Conservation (phyloP, 2,113 vertebrate genomes). For the Pteropus alecto region DNA sequence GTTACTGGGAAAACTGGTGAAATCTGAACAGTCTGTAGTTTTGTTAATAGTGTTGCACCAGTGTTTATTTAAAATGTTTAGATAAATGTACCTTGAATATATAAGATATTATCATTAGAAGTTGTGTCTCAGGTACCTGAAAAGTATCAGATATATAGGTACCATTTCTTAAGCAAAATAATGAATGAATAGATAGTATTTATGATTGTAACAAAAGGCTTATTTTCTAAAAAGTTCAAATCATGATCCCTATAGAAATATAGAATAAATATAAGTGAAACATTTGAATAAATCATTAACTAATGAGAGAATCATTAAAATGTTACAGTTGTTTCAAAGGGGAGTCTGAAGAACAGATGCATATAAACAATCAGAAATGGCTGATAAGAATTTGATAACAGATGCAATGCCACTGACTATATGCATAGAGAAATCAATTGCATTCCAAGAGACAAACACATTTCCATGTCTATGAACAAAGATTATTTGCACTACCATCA, state of each 20-base stretch:
- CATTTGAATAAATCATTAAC: not conserved
- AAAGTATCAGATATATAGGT: not conserved
- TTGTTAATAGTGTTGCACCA: not conserved
- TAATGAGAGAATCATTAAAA: not conserved
- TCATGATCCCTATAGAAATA: not conserved
- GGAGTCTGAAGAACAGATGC: not conserved
- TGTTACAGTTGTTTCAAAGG: not conserved
- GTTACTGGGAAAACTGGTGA: not conserved
- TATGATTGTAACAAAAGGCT: not conserved
- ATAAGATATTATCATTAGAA: constrained; percentile 5
- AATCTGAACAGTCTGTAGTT: not conserved
- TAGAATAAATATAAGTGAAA: not conserved
- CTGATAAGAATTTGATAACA: not conserved
- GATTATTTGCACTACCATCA: not conserved
- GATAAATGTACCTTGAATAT: not conserved
- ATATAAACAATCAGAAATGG: not conserved
- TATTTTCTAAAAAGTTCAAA: not conserved
- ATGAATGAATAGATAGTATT: not conserved
- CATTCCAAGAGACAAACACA: not conserved
- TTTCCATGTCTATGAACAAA: not conserved
- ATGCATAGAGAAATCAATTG: not conserved
- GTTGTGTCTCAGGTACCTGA: not conserved
- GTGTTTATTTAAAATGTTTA: not conserved
- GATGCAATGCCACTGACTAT: not conserved
- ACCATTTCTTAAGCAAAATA: not conserved